These are phyloP conservation scores for Callorhinus ursinus DNA, from an alignment of 2,113 vertebrate genomes.

Conservation along the genomic window DNA sequence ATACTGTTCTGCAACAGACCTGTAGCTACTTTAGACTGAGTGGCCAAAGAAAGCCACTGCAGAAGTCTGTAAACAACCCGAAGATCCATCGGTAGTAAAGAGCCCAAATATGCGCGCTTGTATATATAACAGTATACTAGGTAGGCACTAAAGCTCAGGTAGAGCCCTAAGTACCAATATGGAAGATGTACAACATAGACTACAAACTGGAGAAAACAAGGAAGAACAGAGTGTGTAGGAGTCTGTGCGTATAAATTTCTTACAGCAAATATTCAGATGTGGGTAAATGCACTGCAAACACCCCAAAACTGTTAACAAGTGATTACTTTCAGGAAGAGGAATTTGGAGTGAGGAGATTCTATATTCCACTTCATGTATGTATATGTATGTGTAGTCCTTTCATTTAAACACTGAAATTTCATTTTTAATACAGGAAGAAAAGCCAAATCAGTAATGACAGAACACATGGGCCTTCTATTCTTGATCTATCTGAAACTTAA, in stretches of 20 bases:
- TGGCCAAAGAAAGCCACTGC: neutral
- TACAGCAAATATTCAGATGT: constrained; percentile 35
- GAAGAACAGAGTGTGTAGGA: neutral
- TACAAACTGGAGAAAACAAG: neutral
- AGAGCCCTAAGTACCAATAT: neutral
- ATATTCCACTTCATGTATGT: neutral
- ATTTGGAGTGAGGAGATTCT: neutral
- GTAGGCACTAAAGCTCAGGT: neutral
- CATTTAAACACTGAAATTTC: constrained; percentile 2
- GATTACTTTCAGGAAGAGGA: constrained; percentile 11
- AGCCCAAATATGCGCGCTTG: neutral
- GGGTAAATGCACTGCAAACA: neutral
- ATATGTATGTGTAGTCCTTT: neutral
- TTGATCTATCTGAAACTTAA: neutral
- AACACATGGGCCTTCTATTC: neutral
- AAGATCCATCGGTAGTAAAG: neutral
- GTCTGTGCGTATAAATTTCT: neutral
- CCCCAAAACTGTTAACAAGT: neutral
- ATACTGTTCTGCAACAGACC: neutral
- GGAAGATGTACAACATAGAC: neutral
- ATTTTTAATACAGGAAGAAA: constrained; percentile 47
- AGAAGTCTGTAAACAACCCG: neutral
- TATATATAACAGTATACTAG: neutral
- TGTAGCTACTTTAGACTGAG: neutral
- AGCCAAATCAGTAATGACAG: constrained; percentile 26